phyloP scores from a whole-genome alignment of 2,113 vertebrate species.

The Rhea americana region DNA sequence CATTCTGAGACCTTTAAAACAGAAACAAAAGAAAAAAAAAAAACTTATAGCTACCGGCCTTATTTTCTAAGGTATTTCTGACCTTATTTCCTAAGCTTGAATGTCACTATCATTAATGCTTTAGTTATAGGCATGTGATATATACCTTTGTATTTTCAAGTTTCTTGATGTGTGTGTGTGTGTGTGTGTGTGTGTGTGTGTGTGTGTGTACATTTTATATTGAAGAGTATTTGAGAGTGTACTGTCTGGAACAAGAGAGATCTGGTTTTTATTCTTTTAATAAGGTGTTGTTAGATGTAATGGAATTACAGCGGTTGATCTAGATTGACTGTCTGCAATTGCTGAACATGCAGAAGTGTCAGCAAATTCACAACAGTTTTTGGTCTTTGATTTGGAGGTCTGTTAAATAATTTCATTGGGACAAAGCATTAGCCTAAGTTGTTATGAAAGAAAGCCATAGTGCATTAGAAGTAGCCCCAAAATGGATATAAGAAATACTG shows the following conservation, averaged over 20 bases:
- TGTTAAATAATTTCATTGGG: slow-evolving; percentile 2
- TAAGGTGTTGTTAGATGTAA: neutral
- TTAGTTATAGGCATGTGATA: neutral
- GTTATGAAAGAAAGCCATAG: neutral
- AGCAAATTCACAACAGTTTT: slow-evolving; percentile 8
- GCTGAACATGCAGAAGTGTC: slow-evolving; percentile 1
- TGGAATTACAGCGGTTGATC: neutral
- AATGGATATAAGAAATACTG: neutral
- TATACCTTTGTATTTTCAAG: neutral
- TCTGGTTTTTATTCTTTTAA: slow-evolving; percentile 6
- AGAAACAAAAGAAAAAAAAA: neutral
- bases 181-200: rapidly evolving
- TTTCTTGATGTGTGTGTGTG: neutral
- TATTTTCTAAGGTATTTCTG: neutral
- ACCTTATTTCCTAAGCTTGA: neutral
- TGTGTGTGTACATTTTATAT: rapidly evolving
- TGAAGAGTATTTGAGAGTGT: neutral
- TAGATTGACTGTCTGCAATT: neutral
- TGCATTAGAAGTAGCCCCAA: neutral
- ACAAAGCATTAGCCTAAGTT: neutral
- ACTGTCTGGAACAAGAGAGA: neutral
- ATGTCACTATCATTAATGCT: neutral
- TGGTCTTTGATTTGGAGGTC: neutral
- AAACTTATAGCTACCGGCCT: neutral
- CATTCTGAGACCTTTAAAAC: neutral